phyloP scores from a whole-genome alignment of 1,140 invertebrate genomes.

The Drosophila asahinai region DNA sequence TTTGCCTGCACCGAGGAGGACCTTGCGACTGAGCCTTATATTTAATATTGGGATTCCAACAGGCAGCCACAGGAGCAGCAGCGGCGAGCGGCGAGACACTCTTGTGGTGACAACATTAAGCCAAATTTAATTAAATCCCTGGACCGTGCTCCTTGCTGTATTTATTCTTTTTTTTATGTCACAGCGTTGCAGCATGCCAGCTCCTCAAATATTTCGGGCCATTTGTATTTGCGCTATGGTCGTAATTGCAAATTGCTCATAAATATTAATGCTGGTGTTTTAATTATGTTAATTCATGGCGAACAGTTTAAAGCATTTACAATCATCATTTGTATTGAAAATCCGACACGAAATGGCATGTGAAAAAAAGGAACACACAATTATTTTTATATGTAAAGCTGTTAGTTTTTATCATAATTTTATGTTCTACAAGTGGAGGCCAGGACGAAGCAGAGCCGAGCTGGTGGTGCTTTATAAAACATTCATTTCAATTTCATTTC shows the following conservation, averaged over 20 bases:
- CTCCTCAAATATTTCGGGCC: constrained; percentile 28
- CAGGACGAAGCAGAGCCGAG: not conserved
- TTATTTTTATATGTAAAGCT: constrained; percentile 32
- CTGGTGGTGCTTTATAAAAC: constrained; percentile 73
- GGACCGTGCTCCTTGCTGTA: not conserved
- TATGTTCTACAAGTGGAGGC: constrained; percentile 30
- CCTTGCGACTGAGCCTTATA: constrained; percentile 87
- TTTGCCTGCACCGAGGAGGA: constrained; percentile 97
- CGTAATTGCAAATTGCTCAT: constrained; percentile 44
- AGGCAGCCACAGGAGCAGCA: not conserved
- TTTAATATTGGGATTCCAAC: constrained; percentile 57
- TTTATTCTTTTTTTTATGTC: constrained; percentile 1
- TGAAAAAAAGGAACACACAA: constrained; percentile 13
- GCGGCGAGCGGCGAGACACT: constrained; percentile 2
- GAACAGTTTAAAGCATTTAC: constrained; percentile 36
- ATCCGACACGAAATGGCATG: constrained; percentile 1
- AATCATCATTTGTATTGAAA: constrained; percentile 35
- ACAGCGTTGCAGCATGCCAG: not conserved
- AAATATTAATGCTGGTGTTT: constrained; percentile 38
- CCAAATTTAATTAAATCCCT: constrained; percentile 70
- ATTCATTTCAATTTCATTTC: constrained; percentile 84
- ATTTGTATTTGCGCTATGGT: constrained; percentile 17
- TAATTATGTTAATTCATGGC: constrained; percentile 47
- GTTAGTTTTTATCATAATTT: constrained; percentile 72
- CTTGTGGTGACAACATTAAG: constrained; percentile 52